Base-by-base conservation (phyloP, 2,888 invertebrate species). In the Pollenia amentaria region DNA sequence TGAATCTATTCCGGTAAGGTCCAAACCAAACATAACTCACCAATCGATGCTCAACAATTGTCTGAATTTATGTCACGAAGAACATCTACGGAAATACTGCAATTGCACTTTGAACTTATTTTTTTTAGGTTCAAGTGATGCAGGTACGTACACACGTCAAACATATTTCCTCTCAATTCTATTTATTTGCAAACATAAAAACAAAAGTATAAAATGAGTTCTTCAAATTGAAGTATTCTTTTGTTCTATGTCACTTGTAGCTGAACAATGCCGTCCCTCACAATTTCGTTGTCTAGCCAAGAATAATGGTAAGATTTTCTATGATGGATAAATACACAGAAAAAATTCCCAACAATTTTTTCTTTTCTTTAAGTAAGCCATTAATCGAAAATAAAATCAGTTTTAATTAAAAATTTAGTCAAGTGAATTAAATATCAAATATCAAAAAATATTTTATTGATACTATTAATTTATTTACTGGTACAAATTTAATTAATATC, bases 51-150 rank as follows among this genome's bases (percentile, higher is more conserved):
- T 90, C 38, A 85, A 88, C 42, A 93, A 93, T 84, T 93, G 93
- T 29, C 70, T 91, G 4, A 91, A 90, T 53, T 89, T 89, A 21
- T 93, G 93, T 75, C 93, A 93, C n/a, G 92, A 93, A 67, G 87
- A 90, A 12, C 90, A 92, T 82, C 62, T 92, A 67, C 18, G 91
- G 3, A 87, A 88, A 40, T 87, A 91, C 44, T 93, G 93, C 84
- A 93, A 93, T 77, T 93, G 93, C 73, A 90, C 92, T 2, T 29
- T 92, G 62, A 89, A 91, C 10, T 88, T 91, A 29, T 91, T 92
- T 81, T 93, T 92, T 85, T 84, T 90, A 0, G 60, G 12, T n/a
- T 89, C 88, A 14, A 38, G 84, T 21, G 12, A 4, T 1, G 76
- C 86, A 81, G 91, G 93, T 92, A 75, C 10, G 10, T 6, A 7